Evolutionary conservation across 1,140 invertebrate species (phyloP).

Genomic region (Cepaea nemoralis): DNA sequence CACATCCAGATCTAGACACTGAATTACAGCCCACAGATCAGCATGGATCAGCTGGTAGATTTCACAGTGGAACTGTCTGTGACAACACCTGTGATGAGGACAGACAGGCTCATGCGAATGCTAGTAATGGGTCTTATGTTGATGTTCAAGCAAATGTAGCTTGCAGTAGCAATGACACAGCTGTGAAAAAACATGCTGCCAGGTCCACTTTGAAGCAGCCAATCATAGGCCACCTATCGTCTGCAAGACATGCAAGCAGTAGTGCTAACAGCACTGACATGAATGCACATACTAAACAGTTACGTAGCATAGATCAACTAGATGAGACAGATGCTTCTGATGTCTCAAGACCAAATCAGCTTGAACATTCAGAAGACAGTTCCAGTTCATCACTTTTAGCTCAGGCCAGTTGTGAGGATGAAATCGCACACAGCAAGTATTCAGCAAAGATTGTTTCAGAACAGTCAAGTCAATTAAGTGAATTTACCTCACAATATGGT

Average conservation of each 20-base stretch:
- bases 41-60: slow-evolving; percentile 37
- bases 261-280: neutral
- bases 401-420: neutral
- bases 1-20: slow-evolving; percentile 25
- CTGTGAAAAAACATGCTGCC: neutral
- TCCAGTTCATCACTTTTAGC: neutral
- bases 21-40: slow-evolving; percentile 36
- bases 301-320: neutral
- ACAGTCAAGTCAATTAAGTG: neutral
- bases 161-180: neutral
- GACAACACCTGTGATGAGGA: slow-evolving; percentile 33
- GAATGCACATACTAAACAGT: neutral
- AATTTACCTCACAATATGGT: neutral
- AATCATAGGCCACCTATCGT: neutral
- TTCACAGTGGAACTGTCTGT: slow-evolving; percentile 15
- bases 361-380: neutral
- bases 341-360: neutral
- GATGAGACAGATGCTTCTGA: neutral
- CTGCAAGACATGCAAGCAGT: neutral
- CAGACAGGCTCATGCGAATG: neutral
- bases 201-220: neutral
- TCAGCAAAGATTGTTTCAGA: neutral
- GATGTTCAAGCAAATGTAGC: slow-evolving; percentile 30
- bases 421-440: neutral
- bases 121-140: slow-evolving; percentile 41